Percentiles rank a stretch among this genome's conserved stretches.
phyloP scores from a whole-genome alignment of 1,140 invertebrate genomes.

The Diachasmimorpha longicaudata region DNA sequence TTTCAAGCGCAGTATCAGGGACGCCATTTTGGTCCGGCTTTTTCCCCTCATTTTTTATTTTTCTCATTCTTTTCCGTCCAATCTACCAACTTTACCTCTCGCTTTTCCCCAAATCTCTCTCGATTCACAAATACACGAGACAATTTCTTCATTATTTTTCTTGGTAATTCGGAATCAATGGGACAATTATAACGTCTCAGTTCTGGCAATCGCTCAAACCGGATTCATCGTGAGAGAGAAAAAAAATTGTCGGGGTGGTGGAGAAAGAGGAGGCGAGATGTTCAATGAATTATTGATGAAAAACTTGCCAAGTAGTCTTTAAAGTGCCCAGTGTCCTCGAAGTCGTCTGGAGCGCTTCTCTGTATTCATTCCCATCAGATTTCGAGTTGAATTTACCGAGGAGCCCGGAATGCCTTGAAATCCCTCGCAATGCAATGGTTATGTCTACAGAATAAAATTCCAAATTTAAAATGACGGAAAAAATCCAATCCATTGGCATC shows the following conservation, averaged over 20 bases:
- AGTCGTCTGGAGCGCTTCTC: no score
- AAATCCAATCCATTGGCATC: no score
- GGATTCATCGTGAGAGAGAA: not conserved
- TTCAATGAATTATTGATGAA: no score
- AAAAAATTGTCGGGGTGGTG: not conserved
- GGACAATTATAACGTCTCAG: not conserved
- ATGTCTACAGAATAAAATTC: no score
- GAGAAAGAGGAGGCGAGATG: not conserved
- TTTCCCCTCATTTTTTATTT: not conserved
- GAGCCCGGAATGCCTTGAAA: no score
- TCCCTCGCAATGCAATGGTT: no score
- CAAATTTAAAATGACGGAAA: no score
- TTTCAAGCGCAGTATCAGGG: conserved; percentile 43
- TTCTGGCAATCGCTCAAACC: not conserved
- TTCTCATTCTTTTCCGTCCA: not conserved
- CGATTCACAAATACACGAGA: not conserved
- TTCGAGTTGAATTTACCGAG: no score
- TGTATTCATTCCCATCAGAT: no score
- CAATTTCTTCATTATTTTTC: not conserved
- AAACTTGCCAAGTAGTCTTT: no score
- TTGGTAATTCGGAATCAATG: not conserved
- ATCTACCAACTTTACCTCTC: not conserved
- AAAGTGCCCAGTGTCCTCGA: no score
- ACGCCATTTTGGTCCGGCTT: conserved; percentile 36
- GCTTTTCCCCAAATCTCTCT: not conserved